phyloP scores from a whole-genome alignment of 2,113 vertebrate species.

The Stictonetta naevosa region DNA sequence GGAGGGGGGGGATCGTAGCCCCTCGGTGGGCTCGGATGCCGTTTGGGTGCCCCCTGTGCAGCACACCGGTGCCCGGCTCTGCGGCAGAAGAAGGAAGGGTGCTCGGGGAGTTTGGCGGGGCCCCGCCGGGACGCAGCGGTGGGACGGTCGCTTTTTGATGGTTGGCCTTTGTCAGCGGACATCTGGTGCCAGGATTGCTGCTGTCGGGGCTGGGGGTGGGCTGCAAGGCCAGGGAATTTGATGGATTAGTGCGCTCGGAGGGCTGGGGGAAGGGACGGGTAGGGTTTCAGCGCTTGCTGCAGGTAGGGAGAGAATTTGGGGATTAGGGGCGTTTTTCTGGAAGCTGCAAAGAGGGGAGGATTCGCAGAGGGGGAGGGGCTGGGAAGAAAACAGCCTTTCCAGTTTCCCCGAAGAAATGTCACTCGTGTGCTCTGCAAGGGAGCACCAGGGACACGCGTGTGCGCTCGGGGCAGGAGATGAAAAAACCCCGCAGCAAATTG shows the following conservation, averaged over 20 bases:
- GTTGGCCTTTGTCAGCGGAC: slow-evolving; percentile 57
- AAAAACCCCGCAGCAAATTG: slow-evolving; percentile 31
- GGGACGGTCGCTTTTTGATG: slow-evolving; percentile 30
- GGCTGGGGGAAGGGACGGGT: slow-evolving; percentile 28
- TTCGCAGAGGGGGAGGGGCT: background rate
- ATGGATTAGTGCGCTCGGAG: slow-evolving; percentile 44
- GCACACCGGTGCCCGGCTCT: background rate
- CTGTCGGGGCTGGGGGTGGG: slow-evolving; percentile 54
- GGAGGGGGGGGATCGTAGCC: background rate
- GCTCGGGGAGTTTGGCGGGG: background rate
- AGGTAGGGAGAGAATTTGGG: slow-evolving; percentile 52
- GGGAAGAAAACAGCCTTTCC: background rate
- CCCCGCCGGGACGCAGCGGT: background rate
- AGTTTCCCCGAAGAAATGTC: background rate
- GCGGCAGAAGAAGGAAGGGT: background rate
- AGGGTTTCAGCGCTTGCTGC: slow-evolving; percentile 37
- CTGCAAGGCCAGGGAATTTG: slow-evolving; percentile 27
- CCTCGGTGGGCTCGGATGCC: accelerated
- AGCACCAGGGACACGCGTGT: background rate
- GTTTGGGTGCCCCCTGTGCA: background rate
- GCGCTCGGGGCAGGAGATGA: background rate
- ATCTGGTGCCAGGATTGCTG: slow-evolving; percentile 70
- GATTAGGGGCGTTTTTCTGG: slow-evolving; percentile 25
- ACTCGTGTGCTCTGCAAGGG: background rate
- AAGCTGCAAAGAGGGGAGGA: background rate